phyloP scores from a whole-genome alignment of 2,888 invertebrate species.

The Andricus curvator region DNA sequence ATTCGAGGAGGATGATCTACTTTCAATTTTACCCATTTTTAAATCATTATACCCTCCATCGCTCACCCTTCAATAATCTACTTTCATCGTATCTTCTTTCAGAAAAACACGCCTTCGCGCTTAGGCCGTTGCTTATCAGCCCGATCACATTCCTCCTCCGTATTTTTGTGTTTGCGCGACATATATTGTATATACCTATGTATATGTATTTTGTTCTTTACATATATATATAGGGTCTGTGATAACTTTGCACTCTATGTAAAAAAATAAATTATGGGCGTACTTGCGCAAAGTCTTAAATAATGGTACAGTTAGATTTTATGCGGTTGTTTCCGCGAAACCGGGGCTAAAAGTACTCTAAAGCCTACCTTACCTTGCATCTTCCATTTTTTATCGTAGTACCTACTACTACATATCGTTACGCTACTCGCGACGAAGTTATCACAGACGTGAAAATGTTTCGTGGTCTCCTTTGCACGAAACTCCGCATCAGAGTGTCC shows the following conservation, averaged over 20 bases:
- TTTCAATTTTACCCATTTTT: background rate
- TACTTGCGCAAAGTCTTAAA: constrained; percentile 53
- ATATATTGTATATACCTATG: constrained; percentile 20
- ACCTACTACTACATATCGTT: constrained; percentile 52
- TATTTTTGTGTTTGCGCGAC: constrained; percentile 30
- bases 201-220: constrained; percentile 3
- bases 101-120: constrained; percentile 34
- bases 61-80: background rate
- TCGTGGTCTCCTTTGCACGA: constrained; percentile 42
- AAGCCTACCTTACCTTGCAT: constrained; percentile 35
- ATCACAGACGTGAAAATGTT: constrained; percentile 60
- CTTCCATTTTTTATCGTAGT: constrained; percentile 43
- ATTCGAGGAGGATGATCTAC: constrained; percentile 35
- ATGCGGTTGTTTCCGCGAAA: constrained; percentile 22
- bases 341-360: constrained; percentile 47
- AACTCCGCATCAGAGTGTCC: background rate
- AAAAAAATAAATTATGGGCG: constrained; percentile 75
- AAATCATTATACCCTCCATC: background rate
- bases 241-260: constrained; percentile 67
- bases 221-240: constrained; percentile 56
- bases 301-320: constrained; percentile 47
- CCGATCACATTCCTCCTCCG: background rate
- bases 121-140: constrained; percentile 64
- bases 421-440: constrained; percentile 60
- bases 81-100: background rate